Conservation (phyloP, 1,140 invertebrate genomes). For the Lycorma delicatula region DNA sequence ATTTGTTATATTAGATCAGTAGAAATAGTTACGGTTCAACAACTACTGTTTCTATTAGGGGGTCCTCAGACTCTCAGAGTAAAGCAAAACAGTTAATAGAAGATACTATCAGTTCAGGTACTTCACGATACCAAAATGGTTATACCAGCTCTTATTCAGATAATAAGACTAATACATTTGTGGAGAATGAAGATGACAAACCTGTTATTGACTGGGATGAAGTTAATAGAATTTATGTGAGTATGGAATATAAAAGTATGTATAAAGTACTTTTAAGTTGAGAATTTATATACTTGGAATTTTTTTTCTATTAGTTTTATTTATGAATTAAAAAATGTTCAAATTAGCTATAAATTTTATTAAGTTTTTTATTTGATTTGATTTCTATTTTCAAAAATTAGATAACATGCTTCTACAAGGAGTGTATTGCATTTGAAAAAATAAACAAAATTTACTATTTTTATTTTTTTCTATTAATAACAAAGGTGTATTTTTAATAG, state of each 20-base stretch:
- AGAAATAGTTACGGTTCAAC: not conserved
- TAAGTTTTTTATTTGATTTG: not conserved
- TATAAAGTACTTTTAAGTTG: constrained; percentile 8
- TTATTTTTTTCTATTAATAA: too few species aligned
- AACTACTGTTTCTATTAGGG: constrained; percentile 29
- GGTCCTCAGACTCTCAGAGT: constrained; percentile 41
- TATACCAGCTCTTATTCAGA: not conserved
- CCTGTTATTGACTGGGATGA: constrained; percentile 37
- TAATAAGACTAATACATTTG: not conserved
- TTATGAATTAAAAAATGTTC: not conserved
- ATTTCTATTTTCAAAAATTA: not conserved
- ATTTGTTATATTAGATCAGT: constrained; percentile 1
- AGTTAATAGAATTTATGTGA: constrained; percentile 32
- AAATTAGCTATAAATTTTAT: not conserved
- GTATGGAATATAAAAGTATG: constrained; percentile 28
- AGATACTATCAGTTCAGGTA: constrained; percentile 27
- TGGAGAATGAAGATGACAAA: constrained; percentile 7
- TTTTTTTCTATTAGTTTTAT: not conserved
- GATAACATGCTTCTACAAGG: too few species aligned
- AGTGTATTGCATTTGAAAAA: too few species aligned
- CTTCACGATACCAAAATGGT: constrained; percentile 10
- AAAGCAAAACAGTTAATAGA: constrained; percentile 48
- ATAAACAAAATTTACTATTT: too few species aligned
- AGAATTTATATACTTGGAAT: too few species aligned
- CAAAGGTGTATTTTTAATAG: too few species aligned